These are phyloP conservation scores for Uloborus plumipes DNA, from an alignment of 2,888 invertebrate species.

Conservation along the genomic window DNA sequence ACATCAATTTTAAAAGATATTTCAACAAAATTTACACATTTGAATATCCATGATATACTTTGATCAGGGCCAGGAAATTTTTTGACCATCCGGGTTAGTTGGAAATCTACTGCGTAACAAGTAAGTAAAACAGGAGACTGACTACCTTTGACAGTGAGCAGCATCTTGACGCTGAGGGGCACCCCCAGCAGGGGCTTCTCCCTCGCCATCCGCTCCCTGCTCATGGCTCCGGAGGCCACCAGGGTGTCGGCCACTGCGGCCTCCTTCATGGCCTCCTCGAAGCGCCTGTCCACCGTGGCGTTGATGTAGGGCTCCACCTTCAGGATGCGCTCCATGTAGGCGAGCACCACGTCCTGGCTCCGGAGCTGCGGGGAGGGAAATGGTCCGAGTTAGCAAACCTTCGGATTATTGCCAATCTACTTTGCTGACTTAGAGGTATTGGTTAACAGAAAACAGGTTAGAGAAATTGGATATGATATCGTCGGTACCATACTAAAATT, in stretches of 20 bases:
- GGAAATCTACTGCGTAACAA: too few species aligned
- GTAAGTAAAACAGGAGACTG: too few species aligned
- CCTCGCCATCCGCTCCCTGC: slow-evolving; percentile 74
- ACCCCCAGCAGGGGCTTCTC: slow-evolving; percentile 88
- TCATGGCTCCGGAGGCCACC: slow-evolving; percentile 77
- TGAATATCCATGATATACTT: too few species aligned
- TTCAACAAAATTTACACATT: too few species aligned
- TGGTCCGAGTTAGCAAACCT: neutral
- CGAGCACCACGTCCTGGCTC: slow-evolving; percentile 79
- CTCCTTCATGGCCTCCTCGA: slow-evolving; percentile 82
- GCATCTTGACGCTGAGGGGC: slow-evolving; percentile 91
- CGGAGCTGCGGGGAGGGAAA: slow-evolving; percentile 75
- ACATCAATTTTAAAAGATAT: too few species aligned
- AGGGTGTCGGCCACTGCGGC: slow-evolving; percentile 81
- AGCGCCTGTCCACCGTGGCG: slow-evolving; percentile 85
- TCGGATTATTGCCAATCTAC: too few species aligned
- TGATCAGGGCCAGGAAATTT: too few species aligned
- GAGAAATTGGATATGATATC: too few species aligned
- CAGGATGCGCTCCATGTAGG: slow-evolving; percentile 83
- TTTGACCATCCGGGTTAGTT: too few species aligned
- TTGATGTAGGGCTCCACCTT: slow-evolving; percentile 84
- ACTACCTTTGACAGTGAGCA: slow-evolving; percentile 82
- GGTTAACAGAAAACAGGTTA: too few species aligned
- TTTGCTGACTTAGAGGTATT: too few species aligned
- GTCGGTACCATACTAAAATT: too few species aligned